These are phyloP conservation scores for Neoascia interrupta DNA, from an alignment of 2,888 invertebrate species.

Conservation along the genomic window DNA sequence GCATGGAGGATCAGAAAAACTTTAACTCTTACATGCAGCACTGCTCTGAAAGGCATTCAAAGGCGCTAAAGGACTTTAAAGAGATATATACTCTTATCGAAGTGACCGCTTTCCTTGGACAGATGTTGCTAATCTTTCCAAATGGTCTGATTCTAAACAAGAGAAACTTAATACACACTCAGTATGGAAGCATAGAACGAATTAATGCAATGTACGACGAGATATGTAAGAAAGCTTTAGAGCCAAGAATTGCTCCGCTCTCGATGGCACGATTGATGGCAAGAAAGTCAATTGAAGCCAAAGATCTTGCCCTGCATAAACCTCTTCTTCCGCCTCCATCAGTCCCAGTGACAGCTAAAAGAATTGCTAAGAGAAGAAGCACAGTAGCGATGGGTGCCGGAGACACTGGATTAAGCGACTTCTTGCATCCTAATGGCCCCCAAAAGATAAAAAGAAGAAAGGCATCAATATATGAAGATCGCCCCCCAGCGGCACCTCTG, in stretches of 20 bases:
- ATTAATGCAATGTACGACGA: conserved; percentile 72
- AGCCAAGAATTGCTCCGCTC: conserved; percentile 74
- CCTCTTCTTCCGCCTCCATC: conserved; percentile 37
- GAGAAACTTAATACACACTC: conserved; percentile 72
- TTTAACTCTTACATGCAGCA: conserved; percentile 76
- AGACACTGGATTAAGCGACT: conserved; percentile 9
- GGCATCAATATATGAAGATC: conserved; percentile 48
- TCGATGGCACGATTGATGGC: conserved; percentile 73
- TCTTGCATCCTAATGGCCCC: conserved; percentile 12
- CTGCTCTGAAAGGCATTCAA: conserved; percentile 72
- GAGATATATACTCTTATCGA: conserved; percentile 68
- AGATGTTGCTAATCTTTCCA: conserved; percentile 74
- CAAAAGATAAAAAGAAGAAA: conserved; percentile 43
- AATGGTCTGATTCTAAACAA: conserved; percentile 76
- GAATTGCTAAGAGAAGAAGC: conserved; percentile 71
- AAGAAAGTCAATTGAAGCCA: conserved; percentile 70
- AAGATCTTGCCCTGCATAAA: conserved; percentile 24
- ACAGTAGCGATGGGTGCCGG: conserved; percentile 71
- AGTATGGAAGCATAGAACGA: conserved; percentile 64
- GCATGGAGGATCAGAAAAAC: conserved; percentile 62
- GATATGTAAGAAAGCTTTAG: conserved; percentile 71
- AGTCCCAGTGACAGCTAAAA: conserved; percentile 31
- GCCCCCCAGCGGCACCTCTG: conserved; percentile 21
- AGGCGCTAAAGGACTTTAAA: conserved; percentile 70
- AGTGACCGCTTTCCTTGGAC: conserved; percentile 71